phyloP scores from a whole-genome alignment of 2,888 invertebrate species.

The Epiperipatus broadwayi region DNA sequence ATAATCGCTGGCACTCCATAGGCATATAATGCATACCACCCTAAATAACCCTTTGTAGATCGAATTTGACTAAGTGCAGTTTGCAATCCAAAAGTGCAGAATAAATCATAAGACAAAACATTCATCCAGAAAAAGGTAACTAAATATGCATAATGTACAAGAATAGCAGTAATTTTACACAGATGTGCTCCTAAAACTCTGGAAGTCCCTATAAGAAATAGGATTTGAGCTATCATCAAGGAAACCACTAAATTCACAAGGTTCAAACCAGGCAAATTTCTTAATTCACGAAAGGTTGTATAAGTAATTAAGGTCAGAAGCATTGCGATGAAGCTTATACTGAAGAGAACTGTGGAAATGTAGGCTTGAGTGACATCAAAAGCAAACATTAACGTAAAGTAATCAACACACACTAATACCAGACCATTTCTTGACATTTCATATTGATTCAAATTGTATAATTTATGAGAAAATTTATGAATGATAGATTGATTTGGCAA shows the following conservation, averaged over 20 bases:
- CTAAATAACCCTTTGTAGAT: not conserved
- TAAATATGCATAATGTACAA: slow-evolving; percentile 27
- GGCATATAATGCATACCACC: slow-evolving; percentile 25
- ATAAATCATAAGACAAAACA: slow-evolving; percentile 30
- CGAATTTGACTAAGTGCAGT: slow-evolving; percentile 15
- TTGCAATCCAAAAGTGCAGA: slow-evolving; percentile 25
- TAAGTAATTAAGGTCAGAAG: slow-evolving; percentile 25
- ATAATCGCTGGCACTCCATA: slow-evolving; percentile 26
- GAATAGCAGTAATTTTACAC: slow-evolving; percentile 24
- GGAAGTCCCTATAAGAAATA: slow-evolving; percentile 22
- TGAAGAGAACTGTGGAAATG: slow-evolving; percentile 16
- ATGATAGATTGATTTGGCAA: slow-evolving; percentile 6
- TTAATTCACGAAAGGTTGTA: slow-evolving; percentile 22
- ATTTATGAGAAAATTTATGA: not conserved
- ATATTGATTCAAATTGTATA: slow-evolving; percentile 11
- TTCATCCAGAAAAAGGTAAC: slow-evolving; percentile 30
- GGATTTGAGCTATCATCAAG: slow-evolving; percentile 24
- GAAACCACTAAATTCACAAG: slow-evolving; percentile 26
- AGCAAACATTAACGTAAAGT: not conserved
- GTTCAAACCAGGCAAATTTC: slow-evolving; percentile 28
- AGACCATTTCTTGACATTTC: slow-evolving; percentile 16
- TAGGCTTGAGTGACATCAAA: slow-evolving; percentile 16
- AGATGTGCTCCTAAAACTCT: slow-evolving; percentile 12
- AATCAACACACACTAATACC: slow-evolving; percentile 16
- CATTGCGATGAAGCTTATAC: slow-evolving; percentile 24